Evolutionary conservation across 2,888 invertebrate species (phyloP).

Genomic region (Lissonota sp.): DNA sequence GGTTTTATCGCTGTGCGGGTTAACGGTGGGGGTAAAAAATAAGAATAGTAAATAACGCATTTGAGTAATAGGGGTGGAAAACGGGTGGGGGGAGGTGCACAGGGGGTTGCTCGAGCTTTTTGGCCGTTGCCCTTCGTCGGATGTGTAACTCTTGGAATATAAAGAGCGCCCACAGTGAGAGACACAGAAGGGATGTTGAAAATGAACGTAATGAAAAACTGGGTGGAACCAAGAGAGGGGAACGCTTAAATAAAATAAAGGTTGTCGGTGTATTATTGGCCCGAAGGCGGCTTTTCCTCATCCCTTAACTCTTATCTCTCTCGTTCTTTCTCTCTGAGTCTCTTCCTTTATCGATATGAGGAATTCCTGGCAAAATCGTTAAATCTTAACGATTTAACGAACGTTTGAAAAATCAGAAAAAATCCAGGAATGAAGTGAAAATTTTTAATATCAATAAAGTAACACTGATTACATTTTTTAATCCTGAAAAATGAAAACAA

Average conservation of each 20-base stretch:
- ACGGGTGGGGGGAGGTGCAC: slow-evolving; percentile 54
- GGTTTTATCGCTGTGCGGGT: slow-evolving; percentile 28
- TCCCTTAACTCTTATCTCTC: slow-evolving; percentile 46
- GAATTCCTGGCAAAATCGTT: too few species aligned
- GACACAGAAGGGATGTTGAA: slow-evolving; percentile 71
- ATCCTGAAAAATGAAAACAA: too few species aligned
- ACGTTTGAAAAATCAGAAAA: too few species aligned
- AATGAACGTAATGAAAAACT: slow-evolving; percentile 83
- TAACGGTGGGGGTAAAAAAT: slow-evolving; percentile 72
- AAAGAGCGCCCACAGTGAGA: slow-evolving; percentile 58
- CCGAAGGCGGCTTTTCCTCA: slow-evolving; percentile 74
- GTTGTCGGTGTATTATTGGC: slow-evolving; percentile 80
- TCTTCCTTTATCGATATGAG: too few species aligned
- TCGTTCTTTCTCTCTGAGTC: slow-evolving; percentile 7
- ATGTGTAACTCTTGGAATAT: slow-evolving; percentile 66
- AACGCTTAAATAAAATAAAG: slow-evolving; percentile 83
- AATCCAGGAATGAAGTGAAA: too few species aligned
- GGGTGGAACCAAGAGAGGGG: slow-evolving; percentile 64
- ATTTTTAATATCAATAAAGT: too few species aligned
- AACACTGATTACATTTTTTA: too few species aligned
- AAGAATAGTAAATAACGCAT: slow-evolving; percentile 82
- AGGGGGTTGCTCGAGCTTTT: slow-evolving; percentile 60
- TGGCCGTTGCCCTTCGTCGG: slow-evolving; percentile 53
- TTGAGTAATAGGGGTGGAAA: slow-evolving; percentile 70
- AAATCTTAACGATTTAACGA: too few species aligned